Base-by-base conservation (phyloP, 2,113 vertebrate genomes). In the Brachyhypopomus gauderio region DNA sequence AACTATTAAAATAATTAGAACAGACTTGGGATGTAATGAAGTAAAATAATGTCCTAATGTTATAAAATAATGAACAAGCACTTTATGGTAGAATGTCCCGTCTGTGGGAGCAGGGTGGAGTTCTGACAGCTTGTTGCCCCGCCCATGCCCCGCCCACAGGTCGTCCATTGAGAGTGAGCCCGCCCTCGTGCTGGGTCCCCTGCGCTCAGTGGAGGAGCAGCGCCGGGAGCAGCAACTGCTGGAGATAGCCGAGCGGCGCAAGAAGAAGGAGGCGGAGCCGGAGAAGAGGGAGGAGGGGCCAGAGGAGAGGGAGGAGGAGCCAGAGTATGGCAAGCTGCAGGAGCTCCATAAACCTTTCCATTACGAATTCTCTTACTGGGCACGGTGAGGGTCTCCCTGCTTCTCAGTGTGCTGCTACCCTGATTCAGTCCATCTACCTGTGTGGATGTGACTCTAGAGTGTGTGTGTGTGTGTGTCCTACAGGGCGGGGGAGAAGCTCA, bases 341-440 rank as follows among this genome's bases (percentile, higher is more conserved):
- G 96, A 98, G 7, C 89, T 97, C 3, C 92, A 93, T 3, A 96
- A 96, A 7, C 97, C 97, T 0, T 99, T 98, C 88, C 92, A 95
- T 16, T 98, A 97, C 3, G 97, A 98, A 74, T 99, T 99, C 87
- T 98, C 97, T 1, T 98, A 99, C 87, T 99, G 98, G 98, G 98
- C 97, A 72, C 95, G 97, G 98, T 98, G 78, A 1, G 30, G 56
- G 20, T 2, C 19, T 82, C 1, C 25, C 45, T 52, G 45, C 12
- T 52, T 1, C 2, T 12, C 45, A 11, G 14, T 1, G 2, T 52
- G 45, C 12, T 52, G 9, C 41, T 41, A 4, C 9, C 9, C 41
- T 9, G 0, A 41, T 9, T 1, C 41, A 9, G 41, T 41, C 4
- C 41, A 9, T 41, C 1, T 41, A 41, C 41, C 9, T 41, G 9